These are phyloP conservation scores for Neolamprologus sp. DNA, from an alignment of 2,113 vertebrate species.

Conservation along the genomic window DNA sequence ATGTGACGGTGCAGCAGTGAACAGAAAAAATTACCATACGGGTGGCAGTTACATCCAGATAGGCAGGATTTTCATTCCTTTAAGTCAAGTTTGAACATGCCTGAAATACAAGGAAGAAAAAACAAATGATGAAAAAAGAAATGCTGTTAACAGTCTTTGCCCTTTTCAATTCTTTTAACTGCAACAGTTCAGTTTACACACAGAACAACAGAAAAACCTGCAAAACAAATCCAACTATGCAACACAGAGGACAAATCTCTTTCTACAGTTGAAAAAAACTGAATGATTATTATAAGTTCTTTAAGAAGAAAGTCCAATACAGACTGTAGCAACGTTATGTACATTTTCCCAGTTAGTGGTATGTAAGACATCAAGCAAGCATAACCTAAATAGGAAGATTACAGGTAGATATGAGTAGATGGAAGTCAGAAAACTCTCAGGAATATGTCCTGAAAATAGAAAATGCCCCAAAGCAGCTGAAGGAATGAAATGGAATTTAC, in stretches of 20 bases:
- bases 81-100: not conserved
- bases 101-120: not conserved
- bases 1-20: not conserved
- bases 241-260: not conserved
- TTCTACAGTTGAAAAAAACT: not conserved
- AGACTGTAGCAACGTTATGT: not conserved
- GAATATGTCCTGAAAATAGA: not conserved
- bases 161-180: not conserved
- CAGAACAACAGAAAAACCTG: not conserved
- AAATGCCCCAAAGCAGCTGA: not conserved
- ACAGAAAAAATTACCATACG: not conserved
- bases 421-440: not conserved
- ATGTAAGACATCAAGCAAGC: not conserved
- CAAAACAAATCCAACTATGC: not conserved
- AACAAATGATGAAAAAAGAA: not conserved
- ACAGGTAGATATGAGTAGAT: not conserved
- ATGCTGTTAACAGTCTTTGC: not conserved
- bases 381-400: not conserved
- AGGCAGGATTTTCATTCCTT: not conserved
- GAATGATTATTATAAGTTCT: not conserved
- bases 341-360: not conserved
- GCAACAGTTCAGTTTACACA: not conserved
- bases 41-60: not conserved
- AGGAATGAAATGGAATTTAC: not conserved
- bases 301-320: accelerated